Evolutionary conservation across 1,140 invertebrate genomes (phyloP), one percentile per base, ranked within the genome.

Genomic region (Nomia melanderi): DNA sequence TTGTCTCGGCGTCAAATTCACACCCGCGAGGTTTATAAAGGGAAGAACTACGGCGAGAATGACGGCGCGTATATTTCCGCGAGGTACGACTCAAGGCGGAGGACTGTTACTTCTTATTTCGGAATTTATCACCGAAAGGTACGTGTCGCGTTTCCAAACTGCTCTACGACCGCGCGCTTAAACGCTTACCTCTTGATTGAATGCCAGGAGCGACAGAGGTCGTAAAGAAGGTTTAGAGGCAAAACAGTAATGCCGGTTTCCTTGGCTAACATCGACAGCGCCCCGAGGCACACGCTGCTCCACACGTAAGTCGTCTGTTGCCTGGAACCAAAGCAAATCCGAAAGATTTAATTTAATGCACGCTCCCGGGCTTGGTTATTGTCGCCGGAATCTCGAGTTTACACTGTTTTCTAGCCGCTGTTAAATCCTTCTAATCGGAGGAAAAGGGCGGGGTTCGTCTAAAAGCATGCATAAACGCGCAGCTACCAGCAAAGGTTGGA

Each of bases 191-290:
- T 94, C 92, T 94, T 95, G 67, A 96, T 93, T 81, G 93, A 93
- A 54, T 94, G 94, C 95, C 95, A 95, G 83, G 94, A 94, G 74
- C 94, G 93, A 89, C 95, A 96, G 71, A 96, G 92, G 87, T 96
- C 96, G 82, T 95, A 96, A 64, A 94, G 92, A 60, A 96, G 89
- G 88, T 96, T 96, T 62, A 96, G 93, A 29, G 95, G 93, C 75
- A 97, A 93, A 70, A 98, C 95, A 11, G 97, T 98, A 56, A 98
- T 94, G 57, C 97, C 97, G 41, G 97, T 97, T 91, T 98, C 97
- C 92, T 98, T 98, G 73, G 96, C 96, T 77, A 98, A 93, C 96
- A 98, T 97, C 78, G 97, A 96, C 27, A 97, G 90, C n/a, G 95
- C 94, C 6, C 95, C 95, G 2, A 96, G 90, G 1, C 94, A 81